Evolutionary conservation across 1,140 invertebrate species (phyloP).

Genomic region (Diabrotica undecimpunctata): DNA sequence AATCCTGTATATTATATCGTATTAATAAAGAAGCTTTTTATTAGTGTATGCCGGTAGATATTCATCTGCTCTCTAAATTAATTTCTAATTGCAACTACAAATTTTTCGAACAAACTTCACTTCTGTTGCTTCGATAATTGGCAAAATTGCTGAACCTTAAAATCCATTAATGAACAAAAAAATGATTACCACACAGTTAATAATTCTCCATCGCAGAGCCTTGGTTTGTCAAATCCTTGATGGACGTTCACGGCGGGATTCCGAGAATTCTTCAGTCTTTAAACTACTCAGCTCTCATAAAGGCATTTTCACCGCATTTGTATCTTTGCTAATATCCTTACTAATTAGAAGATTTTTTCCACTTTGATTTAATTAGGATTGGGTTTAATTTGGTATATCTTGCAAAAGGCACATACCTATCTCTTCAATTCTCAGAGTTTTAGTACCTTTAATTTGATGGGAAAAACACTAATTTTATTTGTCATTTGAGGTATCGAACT

Average conservation of each 20-base stretch:
- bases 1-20: too few relatives aligned
- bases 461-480: too few relatives aligned
- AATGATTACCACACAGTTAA: neutral
- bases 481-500: too few relatives aligned
- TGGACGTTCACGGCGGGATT: conserved; percentile 5
- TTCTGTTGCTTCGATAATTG: neutral
- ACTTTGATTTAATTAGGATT: conserved; percentile 10
- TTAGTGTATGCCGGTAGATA: too few relatives aligned
- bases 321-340: conserved; percentile 4
- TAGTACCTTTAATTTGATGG: too few relatives aligned
- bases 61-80: too few relatives aligned
- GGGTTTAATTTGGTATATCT: neutral
- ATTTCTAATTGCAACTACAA: too few relatives aligned
- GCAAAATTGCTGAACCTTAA: conserved; percentile 5
- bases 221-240: conserved; percentile 7
- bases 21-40: too few relatives aligned
- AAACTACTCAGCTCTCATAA: neutral
- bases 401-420: neutral
- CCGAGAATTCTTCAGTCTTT: conserved; percentile 9
- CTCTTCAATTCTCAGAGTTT: neutral
- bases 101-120: too few relatives aligned
- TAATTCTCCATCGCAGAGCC: neutral
- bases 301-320: conserved; percentile 1
- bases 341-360: conserved; percentile 8
- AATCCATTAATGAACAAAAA: neutral